Evolutionary conservation across 2,797 vertebrate genomes (phyloP), one percentile per base, ranked within the genome.

Genomic region (Brachymystax lenok): DNA sequence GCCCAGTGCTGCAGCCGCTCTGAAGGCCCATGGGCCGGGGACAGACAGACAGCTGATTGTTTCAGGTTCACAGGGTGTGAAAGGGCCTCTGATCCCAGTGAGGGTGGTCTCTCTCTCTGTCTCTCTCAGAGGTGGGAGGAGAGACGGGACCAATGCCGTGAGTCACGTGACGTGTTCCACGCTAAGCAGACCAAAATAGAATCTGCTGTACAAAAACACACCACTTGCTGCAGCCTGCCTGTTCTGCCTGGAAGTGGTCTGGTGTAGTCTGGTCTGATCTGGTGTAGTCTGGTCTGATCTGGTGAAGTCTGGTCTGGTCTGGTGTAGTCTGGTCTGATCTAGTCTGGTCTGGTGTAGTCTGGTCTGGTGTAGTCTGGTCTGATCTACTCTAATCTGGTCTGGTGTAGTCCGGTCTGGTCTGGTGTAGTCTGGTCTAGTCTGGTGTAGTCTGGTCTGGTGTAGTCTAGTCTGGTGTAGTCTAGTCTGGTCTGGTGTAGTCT

Each of bases 11-110:
- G 0, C 40, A 54, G 70, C 87, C 86, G 2, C 35, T 21, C 35
- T 46, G 33, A 70, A 46, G 69, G 40, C 46, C 19, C 17, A n/a
- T 30, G 16, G 30, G 51, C 87, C 87, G 90, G 84, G 92, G 40
- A 46, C 40, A 46, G 40, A 46, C 40, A 46, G 91, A 96, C 95
- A 93, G 96, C 94, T 83, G 94, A 98, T 98, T 96, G 96, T 97
- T 98, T 98, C 96, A 95, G 98, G 97, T 98, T 99, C 97, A 99
- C 90, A 85, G 95, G 95, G 94, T 96, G 95, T 98, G 96, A 98
- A 99, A 98, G 95, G 93, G 90, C 86, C 92, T 91, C 85, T 85
- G 94, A 93, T 95, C 95, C 94, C 93, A 92, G 90, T 91, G 93
- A 95, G 94, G 95, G 95, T 95, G 95, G 95, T 24, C 24, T 95